Conservation (phyloP, 1,140 invertebrate species). For the Drosophila lini region DNA sequence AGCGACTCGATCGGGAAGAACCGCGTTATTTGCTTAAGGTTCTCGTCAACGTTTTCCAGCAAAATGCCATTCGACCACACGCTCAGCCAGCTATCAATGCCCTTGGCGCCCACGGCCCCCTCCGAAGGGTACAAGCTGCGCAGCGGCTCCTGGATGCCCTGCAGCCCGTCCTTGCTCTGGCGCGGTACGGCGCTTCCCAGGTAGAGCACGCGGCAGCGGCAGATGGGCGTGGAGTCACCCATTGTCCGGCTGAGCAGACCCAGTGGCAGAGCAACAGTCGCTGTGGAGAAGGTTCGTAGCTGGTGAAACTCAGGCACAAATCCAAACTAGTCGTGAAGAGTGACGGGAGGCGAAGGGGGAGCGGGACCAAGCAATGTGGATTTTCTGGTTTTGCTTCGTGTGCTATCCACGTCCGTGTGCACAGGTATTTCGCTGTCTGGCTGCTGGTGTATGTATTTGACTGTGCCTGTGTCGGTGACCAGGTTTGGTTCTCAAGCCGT, state of each 20-base stretch:
- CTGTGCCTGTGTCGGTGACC: conserved; percentile 35
- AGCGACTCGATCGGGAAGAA: conserved; percentile 99
- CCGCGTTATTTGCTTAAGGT: conserved; percentile 95
- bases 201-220: conserved; percentile 98
- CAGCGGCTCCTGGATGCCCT: conserved; percentile 98
- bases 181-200: conserved; percentile 98
- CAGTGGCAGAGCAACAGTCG: conserved; percentile 4
- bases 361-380: conserved; percentile 70
- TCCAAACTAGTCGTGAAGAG: conserved; percentile 18
- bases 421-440: conserved; percentile 24
- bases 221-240: conserved; percentile 94
- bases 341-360: not conserved
- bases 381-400: conserved; percentile 83
- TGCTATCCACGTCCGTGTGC: conserved; percentile 59
- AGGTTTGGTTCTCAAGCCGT: conserved; percentile 63
- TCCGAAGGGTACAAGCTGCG: conserved; percentile 95
- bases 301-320: conserved; percentile 31
- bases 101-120: conserved; percentile 93
- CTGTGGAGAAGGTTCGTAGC: conserved; percentile 7
- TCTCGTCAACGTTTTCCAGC: conserved; percentile 98
- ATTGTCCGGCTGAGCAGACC: conserved; percentile 36
- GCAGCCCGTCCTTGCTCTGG: conserved; percentile 98
- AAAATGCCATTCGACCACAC: conserved; percentile 98
- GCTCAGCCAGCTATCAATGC: conserved; percentile 98
- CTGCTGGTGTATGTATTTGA: conserved; percentile 21